Evolutionary conservation across 2,113 vertebrate species (phyloP).

Genomic region (Catharus fuscescens): DNA sequence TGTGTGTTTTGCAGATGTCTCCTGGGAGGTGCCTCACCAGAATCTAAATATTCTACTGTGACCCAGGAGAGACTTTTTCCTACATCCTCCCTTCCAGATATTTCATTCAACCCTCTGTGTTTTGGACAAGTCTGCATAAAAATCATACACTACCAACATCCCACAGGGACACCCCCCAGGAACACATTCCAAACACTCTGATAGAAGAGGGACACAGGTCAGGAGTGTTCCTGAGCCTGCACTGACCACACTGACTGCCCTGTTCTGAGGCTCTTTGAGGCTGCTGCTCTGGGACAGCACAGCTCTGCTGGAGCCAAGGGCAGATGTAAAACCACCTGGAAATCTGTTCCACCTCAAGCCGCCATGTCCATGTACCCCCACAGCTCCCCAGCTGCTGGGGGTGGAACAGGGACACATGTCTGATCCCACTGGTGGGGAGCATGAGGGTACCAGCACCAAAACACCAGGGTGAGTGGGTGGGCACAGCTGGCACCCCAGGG

Average conservation of each 20-base stretch:
- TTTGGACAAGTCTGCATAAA: neutral
- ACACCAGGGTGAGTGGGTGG: neutral
- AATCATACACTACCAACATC: neutral
- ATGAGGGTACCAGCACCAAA: neutral
- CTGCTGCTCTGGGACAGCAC: neutral
- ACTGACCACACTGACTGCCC: neutral
- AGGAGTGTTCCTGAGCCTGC: neutral
- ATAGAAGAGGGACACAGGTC: accelerated
- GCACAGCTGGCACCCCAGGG: neutral
- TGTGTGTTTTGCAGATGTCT: neutral
- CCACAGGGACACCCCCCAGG: neutral
- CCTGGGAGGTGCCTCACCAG: neutral
- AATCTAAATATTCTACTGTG: neutral
- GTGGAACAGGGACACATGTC: neutral
- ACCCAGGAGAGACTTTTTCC: neutral
- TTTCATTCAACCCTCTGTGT: neutral
- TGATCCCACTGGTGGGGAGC: neutral
- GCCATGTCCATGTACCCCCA: accelerated
- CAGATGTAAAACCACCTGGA: neutral
- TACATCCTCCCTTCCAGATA: neutral
- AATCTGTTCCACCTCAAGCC: neutral
- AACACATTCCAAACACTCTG: neutral
- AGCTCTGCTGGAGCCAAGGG: neutral
- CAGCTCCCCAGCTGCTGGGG: accelerated
- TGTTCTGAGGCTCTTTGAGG: neutral